These are phyloP conservation scores for Muscidifurax raptorellus DNA, from an alignment of 1,140 invertebrate genomes.

Conservation along the genomic window DNA sequence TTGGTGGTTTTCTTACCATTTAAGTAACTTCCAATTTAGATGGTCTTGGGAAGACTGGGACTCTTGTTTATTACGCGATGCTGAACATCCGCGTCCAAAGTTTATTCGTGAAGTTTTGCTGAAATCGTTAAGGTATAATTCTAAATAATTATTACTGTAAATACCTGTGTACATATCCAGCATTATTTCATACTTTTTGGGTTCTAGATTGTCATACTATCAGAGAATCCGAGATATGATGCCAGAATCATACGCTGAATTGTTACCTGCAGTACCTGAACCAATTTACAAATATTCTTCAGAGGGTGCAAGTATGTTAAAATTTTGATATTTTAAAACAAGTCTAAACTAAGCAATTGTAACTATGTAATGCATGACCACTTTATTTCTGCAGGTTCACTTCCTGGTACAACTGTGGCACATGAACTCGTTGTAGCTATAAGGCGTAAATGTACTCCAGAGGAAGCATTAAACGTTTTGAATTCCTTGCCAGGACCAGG, in stretches of 20 bases:
- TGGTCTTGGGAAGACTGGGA: slow-evolving; percentile 99
- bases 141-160: slow-evolving; percentile 21
- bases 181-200: slow-evolving; percentile 16
- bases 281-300: slow-evolving; percentile 89
- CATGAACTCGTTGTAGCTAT: slow-evolving; percentile 91
- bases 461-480: slow-evolving; percentile 93
- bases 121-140: slow-evolving; percentile 88
- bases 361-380: neutral
- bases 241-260: slow-evolving; percentile 88
- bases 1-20: slow-evolving; percentile 98
- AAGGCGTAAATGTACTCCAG: slow-evolving; percentile 90
- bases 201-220: slow-evolving; percentile 93
- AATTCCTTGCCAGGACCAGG: slow-evolving; percentile 89
- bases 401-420: slow-evolving; percentile 89
- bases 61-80: slow-evolving; percentile 87
- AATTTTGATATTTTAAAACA: neutral
- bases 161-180: slow-evolving; percentile 18
- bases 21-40: slow-evolving; percentile 99
- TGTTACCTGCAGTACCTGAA: slow-evolving; percentile 88
- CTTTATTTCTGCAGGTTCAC: slow-evolving; percentile 77
- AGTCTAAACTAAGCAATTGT: neutral
- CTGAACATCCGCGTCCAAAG: slow-evolving; percentile 95
- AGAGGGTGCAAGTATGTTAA: slow-evolving; percentile 85
- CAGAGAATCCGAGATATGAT: slow-evolving; percentile 94
- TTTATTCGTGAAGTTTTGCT: slow-evolving; percentile 95